phyloP scores from a whole-genome alignment of 2,113 vertebrate genomes.

The Gobiocypris rarus region DNA sequence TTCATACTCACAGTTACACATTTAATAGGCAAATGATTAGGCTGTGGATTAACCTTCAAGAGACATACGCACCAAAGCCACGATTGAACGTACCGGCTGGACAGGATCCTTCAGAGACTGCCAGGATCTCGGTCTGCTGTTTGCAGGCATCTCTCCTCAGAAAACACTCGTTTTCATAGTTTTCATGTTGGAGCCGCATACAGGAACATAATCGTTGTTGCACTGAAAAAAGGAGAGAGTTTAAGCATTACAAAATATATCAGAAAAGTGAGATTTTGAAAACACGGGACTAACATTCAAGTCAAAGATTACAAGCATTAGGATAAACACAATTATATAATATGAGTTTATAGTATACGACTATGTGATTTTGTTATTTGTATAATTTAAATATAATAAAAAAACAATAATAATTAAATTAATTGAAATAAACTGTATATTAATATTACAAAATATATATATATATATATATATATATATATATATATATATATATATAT shows the following conservation, averaged over 20 bases:
- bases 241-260: background rate
- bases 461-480: too few species aligned
- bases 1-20: background rate
- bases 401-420: too few species aligned
- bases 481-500: too few species aligned
- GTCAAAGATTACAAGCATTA: background rate
- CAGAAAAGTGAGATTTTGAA: conserved; percentile 3
- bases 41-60: background rate
- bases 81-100: conserved; percentile 82
- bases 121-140: conserved; percentile 93
- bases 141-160: conserved; percentile 97
- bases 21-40: background rate
- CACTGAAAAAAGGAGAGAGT: conserved; percentile 77
- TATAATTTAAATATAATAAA: background rate
- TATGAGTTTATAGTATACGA: background rate
- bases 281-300: too few species aligned
- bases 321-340: background rate
- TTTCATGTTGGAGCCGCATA: conserved; percentile 97
- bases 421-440: too few species aligned
- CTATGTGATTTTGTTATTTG: background rate
- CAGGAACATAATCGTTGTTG: conserved; percentile 95
- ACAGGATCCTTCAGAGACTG: conserved; percentile 91
- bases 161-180: conserved; percentile 97
- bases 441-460: background rate
- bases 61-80: background rate